These are phyloP conservation scores for Siphamia tubifer DNA, from an alignment of 2,113 vertebrate species.

Conservation along the genomic window DNA sequence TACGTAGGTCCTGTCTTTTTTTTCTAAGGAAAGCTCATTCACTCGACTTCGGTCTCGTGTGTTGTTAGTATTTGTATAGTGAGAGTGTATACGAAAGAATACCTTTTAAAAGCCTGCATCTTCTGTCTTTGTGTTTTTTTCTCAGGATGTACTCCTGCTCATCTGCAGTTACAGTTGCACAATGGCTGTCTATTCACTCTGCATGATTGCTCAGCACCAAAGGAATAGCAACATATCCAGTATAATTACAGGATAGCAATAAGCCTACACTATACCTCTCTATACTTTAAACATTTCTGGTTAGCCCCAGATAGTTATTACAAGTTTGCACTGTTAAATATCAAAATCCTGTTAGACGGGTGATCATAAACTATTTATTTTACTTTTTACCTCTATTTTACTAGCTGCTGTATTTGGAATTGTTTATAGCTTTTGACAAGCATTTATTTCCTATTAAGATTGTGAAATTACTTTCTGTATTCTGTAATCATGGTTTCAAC, in stretches of 20 bases:
- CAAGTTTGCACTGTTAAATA: constrained; percentile 62
- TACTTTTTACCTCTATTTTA: constrained; percentile 78
- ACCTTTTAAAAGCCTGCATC: background rate
- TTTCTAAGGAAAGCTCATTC: background rate
- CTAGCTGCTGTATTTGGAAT: constrained; percentile 55
- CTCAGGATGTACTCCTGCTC: constrained; percentile 85
- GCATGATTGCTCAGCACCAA: constrained; percentile 70
- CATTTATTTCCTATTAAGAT: constrained; percentile 74
- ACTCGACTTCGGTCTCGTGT: background rate
- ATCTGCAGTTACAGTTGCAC: constrained; percentile 71
- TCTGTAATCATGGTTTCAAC: constrained; percentile 71
- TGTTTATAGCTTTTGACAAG: constrained; percentile 35
- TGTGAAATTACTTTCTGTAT: constrained; percentile 60
- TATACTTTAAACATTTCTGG: constrained; percentile 62
- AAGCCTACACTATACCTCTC: constrained; percentile 61
- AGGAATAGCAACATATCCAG: constrained; percentile 67
- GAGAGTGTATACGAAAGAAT: too few species aligned
- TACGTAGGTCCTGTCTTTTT: background rate
- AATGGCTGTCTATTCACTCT: constrained; percentile 80
- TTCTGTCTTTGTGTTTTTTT: constrained; percentile 1
- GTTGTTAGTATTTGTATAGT: background rate
- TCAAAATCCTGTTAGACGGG: constrained; percentile 53
- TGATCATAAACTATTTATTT: constrained; percentile 66
- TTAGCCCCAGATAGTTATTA: constrained; percentile 34
- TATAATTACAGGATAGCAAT: constrained; percentile 84